Evolutionary conservation across 2,888 invertebrate genomes (phyloP).

Genomic region (Deilephila porcellus): DNA sequence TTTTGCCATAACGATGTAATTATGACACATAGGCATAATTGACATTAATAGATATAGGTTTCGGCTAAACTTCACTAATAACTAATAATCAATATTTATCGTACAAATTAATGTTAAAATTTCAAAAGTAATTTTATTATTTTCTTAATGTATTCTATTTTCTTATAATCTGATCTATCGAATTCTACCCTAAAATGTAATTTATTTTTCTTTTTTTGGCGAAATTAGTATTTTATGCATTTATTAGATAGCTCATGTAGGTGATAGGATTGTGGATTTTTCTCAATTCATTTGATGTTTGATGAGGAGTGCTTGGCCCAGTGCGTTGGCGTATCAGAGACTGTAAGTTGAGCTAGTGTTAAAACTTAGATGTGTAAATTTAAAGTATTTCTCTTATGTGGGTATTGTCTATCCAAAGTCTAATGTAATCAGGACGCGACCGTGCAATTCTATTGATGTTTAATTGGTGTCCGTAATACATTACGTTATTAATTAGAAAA

Average conservation of each 20-base stretch:
- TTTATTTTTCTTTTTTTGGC: neutral
- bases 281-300: neutral
- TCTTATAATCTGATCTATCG: neutral
- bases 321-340: constrained; percentile 10
- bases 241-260: constrained; percentile 1
- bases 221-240: constrained; percentile 1
- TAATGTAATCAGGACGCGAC: neutral
- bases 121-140: neutral
- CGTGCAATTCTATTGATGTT: neutral
- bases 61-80: neutral
- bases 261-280: neutral
- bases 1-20: neutral
- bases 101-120: neutral
- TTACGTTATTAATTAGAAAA: neutral
- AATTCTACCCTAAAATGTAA: neutral
- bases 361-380: constrained; percentile 38
- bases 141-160: neutral
- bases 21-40: neutral
- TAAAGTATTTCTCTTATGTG: constrained; percentile 20
- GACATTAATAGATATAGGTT: neutral
- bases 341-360: constrained; percentile 9
- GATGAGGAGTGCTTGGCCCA: neutral
- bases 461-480: neutral
- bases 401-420: constrained; percentile 14
- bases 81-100: neutral